Evolutionary conservation across 2,888 invertebrate genomes (phyloP), one percentile per base, ranked within the genome.

Genomic region (Yponomeuta malinellus): DNA sequence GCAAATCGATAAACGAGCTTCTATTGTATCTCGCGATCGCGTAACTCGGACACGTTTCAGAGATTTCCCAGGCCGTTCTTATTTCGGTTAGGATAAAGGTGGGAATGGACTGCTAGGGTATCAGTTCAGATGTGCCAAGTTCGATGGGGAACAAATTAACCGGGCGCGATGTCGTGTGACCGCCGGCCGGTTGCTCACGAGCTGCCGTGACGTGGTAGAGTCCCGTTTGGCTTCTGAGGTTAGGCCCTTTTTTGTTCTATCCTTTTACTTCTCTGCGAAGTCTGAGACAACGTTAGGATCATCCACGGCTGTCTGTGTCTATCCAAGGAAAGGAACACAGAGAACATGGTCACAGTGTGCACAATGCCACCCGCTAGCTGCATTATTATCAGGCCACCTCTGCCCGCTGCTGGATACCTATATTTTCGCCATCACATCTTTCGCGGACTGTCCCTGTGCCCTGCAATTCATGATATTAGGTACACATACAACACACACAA

Each of bases 111-210:
- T 15, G 52, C 2, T 3, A 8, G 15, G 52, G 52, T 59, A 59
- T 59, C 52, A 15, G 52, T 59, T 59, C 52, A 15, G 52, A 59
- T 59, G 52, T 59, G 52, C 52, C 52, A 59, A 59, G 3, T 70
- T 48, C 71, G 71, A 72, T 71, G 71, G 65, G 71, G 72, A 75
- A 74, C 73, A 74, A 76, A 75, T 75, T 74, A 73, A 72, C 68
- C 63, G 72, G 72, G 70, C 70, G 70, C 74, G 73, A 66, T 73
- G 76, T 75, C 77, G 74, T 76, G 75, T 74, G 76, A 75, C 74
- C 73, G 74, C 74, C 71, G 71, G 70, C 72, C 67, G 66, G 69
- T 71, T 71, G 72, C 70, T 73, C 75, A 75, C 74, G 75, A 73
- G 75, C 76, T 65, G 52, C 52, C 52, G 37, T 63, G 29, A 48